Evolutionary conservation across 2,797 vertebrate genomes (phyloP), one percentile per base, ranked within the genome.

Genomic region (Ctenopoma kingsleyae): DNA sequence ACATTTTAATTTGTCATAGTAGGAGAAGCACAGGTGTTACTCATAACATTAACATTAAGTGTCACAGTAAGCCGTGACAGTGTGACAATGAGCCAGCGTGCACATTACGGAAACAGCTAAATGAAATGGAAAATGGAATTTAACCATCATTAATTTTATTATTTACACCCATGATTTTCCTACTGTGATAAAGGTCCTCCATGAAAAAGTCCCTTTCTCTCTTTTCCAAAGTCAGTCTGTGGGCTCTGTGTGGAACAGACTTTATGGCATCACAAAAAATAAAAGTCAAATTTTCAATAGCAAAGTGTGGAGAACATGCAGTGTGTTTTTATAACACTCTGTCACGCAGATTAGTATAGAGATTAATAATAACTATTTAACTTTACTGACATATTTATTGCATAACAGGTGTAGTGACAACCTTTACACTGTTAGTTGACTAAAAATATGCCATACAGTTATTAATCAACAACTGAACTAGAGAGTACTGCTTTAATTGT

Each of bases 41-140:
- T 19, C n/a, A 20, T 20, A 20, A 20, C 44, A 20, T 20, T 46
- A 46, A n/a, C 7, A 17, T 30, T n/a, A 19, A n/a, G 20, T 30
- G n/a, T 43, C 8, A n/a, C 36, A 60, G 8, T 20, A 23, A 36
- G 13, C n/a, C 6, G 17, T 27, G 7, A 27, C 6, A n/a, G 27
- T 23, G 19, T 49, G 46, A 49, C 32, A 25, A 16, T 8, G 10
- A 27, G 15, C 6, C 12, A 30, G 27, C 19, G 13, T 38, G 59
- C 3, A 53, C 32, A 38, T 11, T 19, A 38, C 16, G 7, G 9
- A 43, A 43, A 27, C 54, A 30, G 23, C 35, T 13, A 50, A 48
- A 53, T 43, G 23, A 13, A 44, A 47, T 55, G 35, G 35, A 8
- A 50, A 48, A 53, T 43, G 23, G n/a, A 35, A 48, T 56, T 40